These are phyloP conservation scores for Lepus europaeus DNA, from an alignment of 2,113 vertebrate genomes.

Conservation along the genomic window DNA sequence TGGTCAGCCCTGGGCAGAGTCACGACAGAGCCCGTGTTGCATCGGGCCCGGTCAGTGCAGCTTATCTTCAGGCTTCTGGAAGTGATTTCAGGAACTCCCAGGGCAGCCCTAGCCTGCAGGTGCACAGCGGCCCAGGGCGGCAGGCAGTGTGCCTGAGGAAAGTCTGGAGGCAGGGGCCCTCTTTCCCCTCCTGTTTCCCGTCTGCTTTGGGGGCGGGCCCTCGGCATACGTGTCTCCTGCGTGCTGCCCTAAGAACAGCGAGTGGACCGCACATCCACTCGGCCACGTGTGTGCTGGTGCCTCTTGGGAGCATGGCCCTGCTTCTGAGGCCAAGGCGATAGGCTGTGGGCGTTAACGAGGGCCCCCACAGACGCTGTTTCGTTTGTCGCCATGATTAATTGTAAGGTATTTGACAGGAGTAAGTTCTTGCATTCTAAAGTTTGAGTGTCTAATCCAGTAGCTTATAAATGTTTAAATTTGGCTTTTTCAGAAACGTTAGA, in stretches of 20 bases:
- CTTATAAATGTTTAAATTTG: background rate
- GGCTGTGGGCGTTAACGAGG: background rate
- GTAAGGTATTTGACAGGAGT: background rate
- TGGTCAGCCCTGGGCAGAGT: too few relatives aligned
- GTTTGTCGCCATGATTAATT: background rate
- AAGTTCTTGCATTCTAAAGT: background rate
- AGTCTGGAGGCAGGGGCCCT: too few relatives aligned
- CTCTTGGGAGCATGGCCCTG: background rate
- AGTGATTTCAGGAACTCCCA: background rate
- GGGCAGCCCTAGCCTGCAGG: background rate
- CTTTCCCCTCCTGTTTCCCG: too few relatives aligned
- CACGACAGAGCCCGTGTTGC: background rate
- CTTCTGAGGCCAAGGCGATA: background rate
- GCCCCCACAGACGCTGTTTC: background rate
- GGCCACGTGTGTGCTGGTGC: background rate
- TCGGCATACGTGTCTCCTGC: too few relatives aligned
- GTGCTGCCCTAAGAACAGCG: too few relatives aligned
- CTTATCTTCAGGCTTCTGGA: background rate
- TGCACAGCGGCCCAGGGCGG: background rate
- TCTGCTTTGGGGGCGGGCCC: too few relatives aligned
- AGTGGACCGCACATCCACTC: too few relatives aligned
- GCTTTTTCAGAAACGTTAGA: background rate
- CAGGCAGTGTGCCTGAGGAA: too few relatives aligned
- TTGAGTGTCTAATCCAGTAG: background rate
- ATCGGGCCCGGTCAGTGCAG: background rate